Conservation (phyloP, 2,113 vertebrate species). For the Podilymbus podiceps region DNA sequence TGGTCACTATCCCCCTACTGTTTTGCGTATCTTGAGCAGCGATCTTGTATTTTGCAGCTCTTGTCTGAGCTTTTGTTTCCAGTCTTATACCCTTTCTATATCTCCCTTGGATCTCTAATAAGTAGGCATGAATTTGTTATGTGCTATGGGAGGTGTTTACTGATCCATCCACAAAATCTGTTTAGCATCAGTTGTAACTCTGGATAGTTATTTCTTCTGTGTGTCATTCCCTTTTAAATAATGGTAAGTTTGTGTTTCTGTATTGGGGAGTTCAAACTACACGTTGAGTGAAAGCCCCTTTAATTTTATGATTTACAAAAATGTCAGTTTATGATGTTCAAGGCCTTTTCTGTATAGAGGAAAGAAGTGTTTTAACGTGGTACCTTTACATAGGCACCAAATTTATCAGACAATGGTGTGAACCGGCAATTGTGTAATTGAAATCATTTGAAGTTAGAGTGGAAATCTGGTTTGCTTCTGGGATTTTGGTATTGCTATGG, state of each 20-base stretch:
- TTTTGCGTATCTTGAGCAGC: neutral
- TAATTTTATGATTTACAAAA: neutral
- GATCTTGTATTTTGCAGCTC: neutral
- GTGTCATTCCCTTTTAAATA: neutral
- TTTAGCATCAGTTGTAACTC: neutral
- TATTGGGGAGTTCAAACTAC: neutral
- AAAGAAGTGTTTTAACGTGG: rapidly evolving
- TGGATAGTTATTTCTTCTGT: neutral
- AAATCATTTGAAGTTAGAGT: neutral
- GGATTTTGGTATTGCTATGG: neutral
- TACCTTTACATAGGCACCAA: neutral
- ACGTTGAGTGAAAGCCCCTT: neutral
- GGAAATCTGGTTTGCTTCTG: neutral
- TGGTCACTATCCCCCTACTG: rapidly evolving
- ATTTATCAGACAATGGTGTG: neutral
- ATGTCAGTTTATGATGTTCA: neutral
- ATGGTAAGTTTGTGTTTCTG: neutral
- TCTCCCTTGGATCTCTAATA: neutral
- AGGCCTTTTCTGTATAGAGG: neutral
- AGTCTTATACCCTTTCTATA: neutral
- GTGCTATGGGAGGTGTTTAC: neutral
- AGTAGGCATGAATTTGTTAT: neutral
- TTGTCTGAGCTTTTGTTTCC: neutral
- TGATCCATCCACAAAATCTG: neutral
- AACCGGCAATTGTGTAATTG: neutral